Base-by-base conservation (phyloP, 2,797 vertebrate species). In the Xenopus petersii region DNA sequence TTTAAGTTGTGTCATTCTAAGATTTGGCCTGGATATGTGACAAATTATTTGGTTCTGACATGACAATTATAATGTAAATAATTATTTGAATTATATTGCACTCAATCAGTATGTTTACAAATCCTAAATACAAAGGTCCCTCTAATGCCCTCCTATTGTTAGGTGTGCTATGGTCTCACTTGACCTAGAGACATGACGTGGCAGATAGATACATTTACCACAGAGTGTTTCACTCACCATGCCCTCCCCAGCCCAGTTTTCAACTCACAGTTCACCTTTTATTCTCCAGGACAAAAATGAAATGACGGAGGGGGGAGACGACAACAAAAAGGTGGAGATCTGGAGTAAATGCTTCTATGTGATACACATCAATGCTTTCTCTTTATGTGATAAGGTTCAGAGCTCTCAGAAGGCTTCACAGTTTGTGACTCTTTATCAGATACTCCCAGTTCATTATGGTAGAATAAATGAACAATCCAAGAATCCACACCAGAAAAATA, bases 351-450 rank as follows among this genome's bases (percentile, higher is more conserved):
- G 84, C 84, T 85, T 82, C 84, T 87, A 84, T 70, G 76, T 70
- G 86, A 89, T 90, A 87, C 82, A 76, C 64, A 85, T 84, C 84
- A 87, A 85, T 88, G 86, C 86, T 89, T 92, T 85, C 89, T 86
- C 84, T 84, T 75, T 79, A 79, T 75, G 69, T 76, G 87, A 89
- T 89, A 92, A 87, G 87, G 86, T 92, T 94, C 83, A 88, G 85
- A 89, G 89, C 87, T 93, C 89, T 90, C 83, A 60, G 85, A 88
- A 85, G 87, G 88, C 89, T 92, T 94, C 91, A 89, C 87, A 91
- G 87, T 90, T 76, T 84, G 82, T 85, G 86, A 81, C 47, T 74
- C 66, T 91, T 88, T 88, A 87, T 90, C 88, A 91, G 85, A 89
- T 7, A 89, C 90, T 92, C 87, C 86, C 85, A 79, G 79, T 84